These are phyloP conservation scores for Rafetus swinhoei DNA, from an alignment of 2,113 vertebrate genomes.

Conservation along the genomic window DNA sequence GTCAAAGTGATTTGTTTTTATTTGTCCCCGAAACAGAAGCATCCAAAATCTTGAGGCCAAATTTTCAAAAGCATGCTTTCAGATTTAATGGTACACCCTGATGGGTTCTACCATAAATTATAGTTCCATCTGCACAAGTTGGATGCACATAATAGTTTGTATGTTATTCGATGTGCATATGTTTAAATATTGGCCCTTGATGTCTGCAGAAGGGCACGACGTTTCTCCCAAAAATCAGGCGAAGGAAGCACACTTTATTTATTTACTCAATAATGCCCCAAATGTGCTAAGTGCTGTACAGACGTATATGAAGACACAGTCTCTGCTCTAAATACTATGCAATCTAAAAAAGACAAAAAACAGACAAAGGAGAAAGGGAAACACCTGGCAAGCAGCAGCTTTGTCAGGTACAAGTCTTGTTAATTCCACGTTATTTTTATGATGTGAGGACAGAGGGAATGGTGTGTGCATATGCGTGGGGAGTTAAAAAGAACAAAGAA, in stretches of 20 bases:
- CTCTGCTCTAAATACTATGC: background rate
- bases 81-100: rapidly evolving
- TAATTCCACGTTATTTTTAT: background rate
- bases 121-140: rapidly evolving
- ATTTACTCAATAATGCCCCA: background rate
- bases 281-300: background rate
- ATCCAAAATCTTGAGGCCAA: background rate
- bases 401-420: background rate
- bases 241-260: background rate
- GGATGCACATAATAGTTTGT: background rate
- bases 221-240: background rate
- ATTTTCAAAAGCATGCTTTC: background rate
- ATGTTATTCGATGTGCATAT: background rate
- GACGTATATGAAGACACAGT: background rate
- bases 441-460: background rate
- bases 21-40: background rate
- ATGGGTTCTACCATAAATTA: background rate
- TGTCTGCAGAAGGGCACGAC: background rate
- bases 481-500: background rate
- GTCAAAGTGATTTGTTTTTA: background rate
- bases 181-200: background rate
- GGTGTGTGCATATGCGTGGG: background rate
- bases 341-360: background rate
- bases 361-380: background rate
- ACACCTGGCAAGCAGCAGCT: background rate